Conservation (phyloP, 2,113 vertebrate species). For the Perccottus glenii region DNA sequence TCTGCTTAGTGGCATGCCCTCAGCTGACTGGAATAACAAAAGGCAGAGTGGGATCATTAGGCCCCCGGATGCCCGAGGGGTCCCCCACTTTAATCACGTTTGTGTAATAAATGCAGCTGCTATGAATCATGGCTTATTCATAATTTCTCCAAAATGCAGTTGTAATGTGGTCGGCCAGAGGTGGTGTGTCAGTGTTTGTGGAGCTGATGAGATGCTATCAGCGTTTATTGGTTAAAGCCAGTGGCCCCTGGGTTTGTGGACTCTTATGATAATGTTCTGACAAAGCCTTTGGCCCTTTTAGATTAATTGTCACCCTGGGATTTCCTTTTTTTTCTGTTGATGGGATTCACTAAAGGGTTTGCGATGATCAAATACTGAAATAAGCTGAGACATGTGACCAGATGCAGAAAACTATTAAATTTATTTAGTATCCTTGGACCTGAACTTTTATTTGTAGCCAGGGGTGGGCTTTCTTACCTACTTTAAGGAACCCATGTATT, state of each 20-base stretch:
- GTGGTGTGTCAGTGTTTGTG: slow-evolving; percentile 36
- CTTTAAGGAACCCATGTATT: too few species aligned
- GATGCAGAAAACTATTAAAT: background rate
- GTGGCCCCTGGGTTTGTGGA: slow-evolving; percentile 37
- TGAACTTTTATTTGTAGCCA: background rate
- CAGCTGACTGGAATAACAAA: slow-evolving; percentile 74
- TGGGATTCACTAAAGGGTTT: slow-evolving; percentile 19
- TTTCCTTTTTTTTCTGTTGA: slow-evolving; percentile 35
- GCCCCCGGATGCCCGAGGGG: slow-evolving; percentile 63
- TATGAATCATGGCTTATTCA: slow-evolving; percentile 71
- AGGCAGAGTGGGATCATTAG: slow-evolving; percentile 76
- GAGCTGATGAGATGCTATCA: slow-evolving; percentile 51
- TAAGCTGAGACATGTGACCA: background rate
- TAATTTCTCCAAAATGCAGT: slow-evolving; percentile 62
- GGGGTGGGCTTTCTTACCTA: too few species aligned
- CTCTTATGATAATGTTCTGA: slow-evolving; percentile 65
- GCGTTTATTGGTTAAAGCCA: slow-evolving; percentile 52
- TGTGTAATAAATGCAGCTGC: slow-evolving; percentile 78
- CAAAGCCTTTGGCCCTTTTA: slow-evolving; percentile 50
- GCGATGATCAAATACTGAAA: slow-evolving; percentile 14
- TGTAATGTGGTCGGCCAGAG: slow-evolving; percentile 62
- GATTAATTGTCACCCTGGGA: slow-evolving; percentile 60
- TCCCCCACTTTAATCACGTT: slow-evolving; percentile 76
- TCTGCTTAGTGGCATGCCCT: slow-evolving; percentile 70
- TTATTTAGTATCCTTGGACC: background rate